phyloP scores from a whole-genome alignment of 2,797 vertebrate genomes.

The Oophaga sylvatica region DNA sequence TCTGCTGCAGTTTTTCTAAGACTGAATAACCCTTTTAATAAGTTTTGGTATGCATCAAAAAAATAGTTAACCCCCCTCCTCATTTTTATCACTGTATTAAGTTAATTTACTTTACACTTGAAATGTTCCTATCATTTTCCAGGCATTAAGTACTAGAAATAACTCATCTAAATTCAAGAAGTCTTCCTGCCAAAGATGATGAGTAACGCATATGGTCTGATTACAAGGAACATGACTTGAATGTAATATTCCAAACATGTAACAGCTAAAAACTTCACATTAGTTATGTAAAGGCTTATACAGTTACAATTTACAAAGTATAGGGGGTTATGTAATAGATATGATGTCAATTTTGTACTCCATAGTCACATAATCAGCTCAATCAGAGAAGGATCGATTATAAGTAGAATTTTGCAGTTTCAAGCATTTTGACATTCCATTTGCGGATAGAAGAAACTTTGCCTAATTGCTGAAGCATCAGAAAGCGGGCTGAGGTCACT shows the following conservation, averaged over 20 bases:
- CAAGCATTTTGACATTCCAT: too few species aligned
- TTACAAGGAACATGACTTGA: constrained; percentile 58
- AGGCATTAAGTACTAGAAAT: constrained; percentile 55
- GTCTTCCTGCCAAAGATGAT: constrained; percentile 59
- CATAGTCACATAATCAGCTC: not conserved
- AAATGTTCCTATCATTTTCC: constrained; percentile 53
- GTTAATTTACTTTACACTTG: constrained; percentile 57
- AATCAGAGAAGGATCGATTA: too few species aligned
- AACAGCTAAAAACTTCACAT: constrained; percentile 29
- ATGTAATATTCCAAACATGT: constrained; percentile 49
- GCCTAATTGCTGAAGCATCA: too few species aligned
- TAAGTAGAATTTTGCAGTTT: too few species aligned
- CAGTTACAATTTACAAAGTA: not conserved
- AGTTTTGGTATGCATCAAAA: constrained; percentile 14
- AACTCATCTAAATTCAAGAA: constrained; percentile 60
- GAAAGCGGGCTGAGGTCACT: too few species aligned
- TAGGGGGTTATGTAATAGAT: constrained; percentile 26
- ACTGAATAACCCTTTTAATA: constrained; percentile 24
- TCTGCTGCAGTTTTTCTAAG: too few species aligned
- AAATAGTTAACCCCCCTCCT: not conserved
- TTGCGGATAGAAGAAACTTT: too few species aligned
- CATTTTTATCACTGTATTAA: constrained; percentile 46
- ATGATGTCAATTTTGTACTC: not conserved
- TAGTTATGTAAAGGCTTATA: constrained; percentile 1
- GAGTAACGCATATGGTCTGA: constrained; percentile 50